phyloP scores from a whole-genome alignment of 2,888 invertebrate species.

The Ormyrus labotus region DNA sequence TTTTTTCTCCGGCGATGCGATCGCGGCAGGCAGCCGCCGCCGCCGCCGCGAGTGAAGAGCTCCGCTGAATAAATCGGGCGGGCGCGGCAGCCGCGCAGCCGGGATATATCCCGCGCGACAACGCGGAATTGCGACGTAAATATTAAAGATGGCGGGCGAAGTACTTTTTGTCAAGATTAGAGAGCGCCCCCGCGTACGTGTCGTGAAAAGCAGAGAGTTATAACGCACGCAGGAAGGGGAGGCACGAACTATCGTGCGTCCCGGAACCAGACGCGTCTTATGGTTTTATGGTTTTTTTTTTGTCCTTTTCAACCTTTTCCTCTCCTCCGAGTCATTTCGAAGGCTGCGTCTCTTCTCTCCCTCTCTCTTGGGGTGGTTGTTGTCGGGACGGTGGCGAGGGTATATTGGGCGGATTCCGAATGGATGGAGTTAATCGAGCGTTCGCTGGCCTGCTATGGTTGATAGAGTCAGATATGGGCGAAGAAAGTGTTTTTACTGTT shows the following conservation, averaged over 20 bases:
- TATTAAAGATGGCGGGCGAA: conserved; percentile 63
- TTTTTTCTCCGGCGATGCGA: too few species aligned
- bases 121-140: conserved; percentile 65
- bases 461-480: neutral
- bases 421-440: neutral
- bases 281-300: conserved; percentile 22
- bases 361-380: conserved; percentile 1
- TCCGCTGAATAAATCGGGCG: conserved; percentile 27
- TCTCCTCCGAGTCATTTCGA: too few species aligned
- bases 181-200: conserved; percentile 41
- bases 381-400: too few species aligned
- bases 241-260: conserved; percentile 19
- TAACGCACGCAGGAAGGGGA: neutral
- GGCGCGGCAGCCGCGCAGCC: neutral
- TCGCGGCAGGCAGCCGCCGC: too few species aligned
- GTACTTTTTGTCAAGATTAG: conserved; percentile 65
- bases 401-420: neutral
- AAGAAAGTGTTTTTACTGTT: neutral
- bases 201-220: conserved; percentile 39
- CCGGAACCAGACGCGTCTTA: conserved; percentile 11
- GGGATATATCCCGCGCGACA: conserved; percentile 59
- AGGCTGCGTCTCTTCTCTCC: neutral
- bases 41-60: too few species aligned
- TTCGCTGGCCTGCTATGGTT: neutral
- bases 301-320: too few species aligned